Base-by-base conservation (phyloP, 2,888 invertebrate species). In the Folsomia manolachei region DNA sequence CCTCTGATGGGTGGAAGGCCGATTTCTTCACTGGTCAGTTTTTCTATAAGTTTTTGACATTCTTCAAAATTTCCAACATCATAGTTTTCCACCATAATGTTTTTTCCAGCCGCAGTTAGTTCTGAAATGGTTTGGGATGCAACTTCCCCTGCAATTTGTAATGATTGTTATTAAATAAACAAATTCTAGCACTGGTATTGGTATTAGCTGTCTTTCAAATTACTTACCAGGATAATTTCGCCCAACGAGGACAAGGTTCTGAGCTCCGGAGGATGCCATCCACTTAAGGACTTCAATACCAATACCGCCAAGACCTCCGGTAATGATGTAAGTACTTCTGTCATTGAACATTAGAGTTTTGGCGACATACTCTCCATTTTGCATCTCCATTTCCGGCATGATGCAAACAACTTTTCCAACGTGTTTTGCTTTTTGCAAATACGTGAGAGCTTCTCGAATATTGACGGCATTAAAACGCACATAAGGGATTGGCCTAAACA, bases 241-340 rank as follows among this genome's bases (percentile, higher is more conserved):
- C 7, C 74, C 70, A 1, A 39, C 69, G 1, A 76, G 27, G 9
- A 74, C 56, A 11, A 76, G 14, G 39, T 74, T 24, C 24, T 72
- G 69, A 1, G 74, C 76, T 19, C 76, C 76, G 2, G 53, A 63
- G 2, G 39, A 18, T 18, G 71, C 19, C 76, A 76, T 76, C 72
- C 73, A 76, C 53, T 76, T 72, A 1, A 69, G 52, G 1, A 76
- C 72, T 27, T 71, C 72, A 19, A 76, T 65, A 2, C 76, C 76
- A 14, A 76, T 72, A 0, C 74, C 76, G 23, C 76, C 76, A 24
- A 76, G 69, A n/a, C 76, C 76, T 52, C 76, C 76, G 24, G 74
- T 76, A 21, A 76, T 74, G 0, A 76, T 27, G 27, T 76, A 76
- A 1, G 72, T 76, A 19, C 71, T 68, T 23, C 61, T 24, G 18